These are phyloP conservation scores for Bombus confusus DNA, from an alignment of 1,140 invertebrate species.

Conservation along the genomic window DNA sequence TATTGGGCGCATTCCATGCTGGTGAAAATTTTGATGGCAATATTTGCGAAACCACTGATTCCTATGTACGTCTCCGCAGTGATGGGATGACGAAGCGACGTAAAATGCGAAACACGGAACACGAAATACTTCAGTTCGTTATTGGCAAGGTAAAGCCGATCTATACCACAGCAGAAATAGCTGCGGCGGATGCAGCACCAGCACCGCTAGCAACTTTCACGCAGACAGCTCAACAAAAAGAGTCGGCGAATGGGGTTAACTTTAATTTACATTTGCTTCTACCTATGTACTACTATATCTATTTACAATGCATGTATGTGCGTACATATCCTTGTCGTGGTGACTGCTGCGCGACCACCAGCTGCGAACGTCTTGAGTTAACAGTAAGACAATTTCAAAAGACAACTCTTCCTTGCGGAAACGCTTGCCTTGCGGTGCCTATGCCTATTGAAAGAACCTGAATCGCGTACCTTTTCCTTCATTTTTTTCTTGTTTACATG, in stretches of 20 bases:
- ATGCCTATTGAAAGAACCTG: not conserved
- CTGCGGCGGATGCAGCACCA: not conserved
- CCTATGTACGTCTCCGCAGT: slow-evolving; percentile 5
- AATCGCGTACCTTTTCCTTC: not conserved
- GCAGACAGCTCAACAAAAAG: slow-evolving; percentile 63
- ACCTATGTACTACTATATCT: slow-evolving; percentile 16
- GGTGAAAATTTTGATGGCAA: slow-evolving; percentile 7
- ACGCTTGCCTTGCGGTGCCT: not conserved
- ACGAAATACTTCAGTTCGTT: slow-evolving; percentile 59
- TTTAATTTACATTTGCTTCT: slow-evolving; percentile 70
- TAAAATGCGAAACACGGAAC: slow-evolving; percentile 58
- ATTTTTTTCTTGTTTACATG: not conserved
- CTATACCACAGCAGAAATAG: slow-evolving; percentile 49
- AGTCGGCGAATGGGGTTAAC: slow-evolving; percentile 60
- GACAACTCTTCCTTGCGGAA: not conserved
- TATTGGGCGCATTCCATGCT: no score
- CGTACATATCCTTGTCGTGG: not conserved
- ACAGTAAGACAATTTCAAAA: slow-evolving; percentile 14
- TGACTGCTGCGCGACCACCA: not conserved
- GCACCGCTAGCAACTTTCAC: slow-evolving; percentile 26
- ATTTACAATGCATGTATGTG: slow-evolving; percentile 18
- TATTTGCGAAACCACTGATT: slow-evolving; percentile 33
- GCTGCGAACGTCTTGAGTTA: slow-evolving; percentile 28
- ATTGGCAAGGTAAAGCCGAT: slow-evolving; percentile 63
- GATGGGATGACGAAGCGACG: not conserved